These are phyloP conservation scores for Forpus xanthops DNA, from an alignment of 2,797 vertebrate species.

Conservation along the genomic window DNA sequence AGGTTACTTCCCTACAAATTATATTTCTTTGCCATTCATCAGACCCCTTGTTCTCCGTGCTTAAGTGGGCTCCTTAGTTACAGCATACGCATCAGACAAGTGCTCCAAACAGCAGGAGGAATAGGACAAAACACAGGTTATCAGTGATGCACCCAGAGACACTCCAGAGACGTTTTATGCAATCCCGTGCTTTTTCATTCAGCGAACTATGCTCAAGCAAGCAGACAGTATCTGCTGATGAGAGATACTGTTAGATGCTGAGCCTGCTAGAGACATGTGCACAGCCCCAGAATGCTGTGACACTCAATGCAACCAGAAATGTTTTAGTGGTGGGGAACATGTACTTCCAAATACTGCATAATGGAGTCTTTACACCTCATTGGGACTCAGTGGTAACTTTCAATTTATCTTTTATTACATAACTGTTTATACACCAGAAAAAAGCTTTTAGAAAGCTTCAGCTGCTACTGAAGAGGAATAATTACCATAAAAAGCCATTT, in stretches of 20 bases:
- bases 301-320: background rate
- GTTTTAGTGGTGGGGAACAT: background rate
- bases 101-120: background rate
- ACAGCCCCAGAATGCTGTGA: background rate
- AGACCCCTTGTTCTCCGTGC: background rate
- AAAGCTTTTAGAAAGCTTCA: background rate
- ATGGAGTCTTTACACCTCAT: background rate
- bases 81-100: rapidly evolving
- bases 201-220: background rate
- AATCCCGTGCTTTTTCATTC: background rate
- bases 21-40: background rate
- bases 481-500: background rate
- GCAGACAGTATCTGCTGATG: background rate
- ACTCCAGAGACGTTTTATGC: background rate
- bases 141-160: background rate
- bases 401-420: background rate
- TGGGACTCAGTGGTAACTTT: background rate
- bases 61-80: background rate
- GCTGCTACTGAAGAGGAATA: background rate
- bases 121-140: background rate
- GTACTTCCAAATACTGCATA: background rate
- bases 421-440: background rate
- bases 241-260: background rate
- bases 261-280: background rate
- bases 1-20: background rate